These are phyloP conservation scores for Cliona cf. orientalis DNA, from an alignment of 37 sponge, comb jelly and placozoan species.

Conservation along the genomic window DNA sequence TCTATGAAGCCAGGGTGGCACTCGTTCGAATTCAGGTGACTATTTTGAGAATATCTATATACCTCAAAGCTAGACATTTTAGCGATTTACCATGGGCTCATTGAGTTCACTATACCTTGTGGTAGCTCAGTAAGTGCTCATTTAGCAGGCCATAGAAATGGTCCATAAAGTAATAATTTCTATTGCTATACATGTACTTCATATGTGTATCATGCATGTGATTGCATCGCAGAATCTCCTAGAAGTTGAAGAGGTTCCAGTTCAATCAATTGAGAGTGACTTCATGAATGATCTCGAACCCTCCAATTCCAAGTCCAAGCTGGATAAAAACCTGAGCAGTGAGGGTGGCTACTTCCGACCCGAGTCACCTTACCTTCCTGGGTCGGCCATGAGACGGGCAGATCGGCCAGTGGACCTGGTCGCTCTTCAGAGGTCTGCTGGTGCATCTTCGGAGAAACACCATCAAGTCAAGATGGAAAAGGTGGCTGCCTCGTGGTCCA, in stretches of 20 bases:
- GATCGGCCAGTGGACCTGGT: background rate
- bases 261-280: background rate
- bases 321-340: too few species aligned
- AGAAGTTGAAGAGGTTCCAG: too few species aligned
- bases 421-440: background rate
- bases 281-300: background rate
- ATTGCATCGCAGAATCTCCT: too few species aligned
- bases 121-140: too few species aligned
- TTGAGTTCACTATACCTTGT: too few species aligned
- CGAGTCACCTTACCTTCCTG: conserved; percentile 4
- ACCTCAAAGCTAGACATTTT: too few species aligned
- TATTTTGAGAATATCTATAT: background rate
- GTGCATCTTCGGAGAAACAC: background rate
- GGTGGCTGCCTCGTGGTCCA: conserved; percentile 27
- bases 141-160: too few species aligned
- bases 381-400: background rate
- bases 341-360: conserved; percentile 7
- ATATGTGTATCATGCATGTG: too few species aligned
- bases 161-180: too few species aligned
- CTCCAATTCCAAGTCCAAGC: too few species aligned
- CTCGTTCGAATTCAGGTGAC: conserved; percentile 49
- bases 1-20: conserved; percentile 39
- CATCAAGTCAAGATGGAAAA: background rate
- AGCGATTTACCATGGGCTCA: too few species aligned
- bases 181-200: too few species aligned